Conservation (phyloP, 30 jellyfish, hydroid and myxozoan genomes). For the Nemopilema nomurai region DNA sequence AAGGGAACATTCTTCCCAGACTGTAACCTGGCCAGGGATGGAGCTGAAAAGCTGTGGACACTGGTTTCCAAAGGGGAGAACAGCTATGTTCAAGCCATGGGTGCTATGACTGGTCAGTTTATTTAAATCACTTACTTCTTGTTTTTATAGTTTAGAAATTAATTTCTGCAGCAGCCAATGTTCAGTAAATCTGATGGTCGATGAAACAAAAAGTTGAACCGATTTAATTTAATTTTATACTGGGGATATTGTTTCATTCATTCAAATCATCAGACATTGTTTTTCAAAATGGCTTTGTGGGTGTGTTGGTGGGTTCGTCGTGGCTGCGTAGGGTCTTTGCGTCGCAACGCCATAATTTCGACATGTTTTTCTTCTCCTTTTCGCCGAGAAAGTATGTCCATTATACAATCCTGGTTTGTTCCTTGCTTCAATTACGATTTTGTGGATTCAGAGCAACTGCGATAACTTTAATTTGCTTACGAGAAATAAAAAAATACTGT, state of each 20-base stretch:
- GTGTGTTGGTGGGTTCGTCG: background rate
- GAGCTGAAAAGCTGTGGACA: slow-evolving; percentile 85
- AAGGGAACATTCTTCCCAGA: slow-evolving; percentile 79
- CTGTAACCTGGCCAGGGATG: slow-evolving; percentile 83
- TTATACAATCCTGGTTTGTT: no score
- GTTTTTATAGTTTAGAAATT: no score
- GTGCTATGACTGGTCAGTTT: slow-evolving; percentile 86
- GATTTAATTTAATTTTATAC: no score
- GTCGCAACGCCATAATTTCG: background rate
- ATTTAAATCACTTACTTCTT: no score
- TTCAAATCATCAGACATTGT: no score
- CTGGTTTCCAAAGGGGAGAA: slow-evolving; percentile 79
- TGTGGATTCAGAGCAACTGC: background rate
- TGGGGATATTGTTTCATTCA: no score
- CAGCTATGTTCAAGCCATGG: slow-evolving; percentile 81
- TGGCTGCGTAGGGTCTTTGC: background rate
- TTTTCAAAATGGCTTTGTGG: background rate
- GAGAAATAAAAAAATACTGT: no score
- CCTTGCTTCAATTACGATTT: background rate
- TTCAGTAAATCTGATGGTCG: no score
- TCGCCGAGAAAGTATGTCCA: no score
- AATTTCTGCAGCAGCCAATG: no score
- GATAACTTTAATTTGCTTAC: no score
- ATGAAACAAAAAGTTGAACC: no score
- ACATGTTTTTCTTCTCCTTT: background rate